Base-by-base conservation (phyloP, 2,113 vertebrate genomes). In the Sander lucioperca region DNA sequence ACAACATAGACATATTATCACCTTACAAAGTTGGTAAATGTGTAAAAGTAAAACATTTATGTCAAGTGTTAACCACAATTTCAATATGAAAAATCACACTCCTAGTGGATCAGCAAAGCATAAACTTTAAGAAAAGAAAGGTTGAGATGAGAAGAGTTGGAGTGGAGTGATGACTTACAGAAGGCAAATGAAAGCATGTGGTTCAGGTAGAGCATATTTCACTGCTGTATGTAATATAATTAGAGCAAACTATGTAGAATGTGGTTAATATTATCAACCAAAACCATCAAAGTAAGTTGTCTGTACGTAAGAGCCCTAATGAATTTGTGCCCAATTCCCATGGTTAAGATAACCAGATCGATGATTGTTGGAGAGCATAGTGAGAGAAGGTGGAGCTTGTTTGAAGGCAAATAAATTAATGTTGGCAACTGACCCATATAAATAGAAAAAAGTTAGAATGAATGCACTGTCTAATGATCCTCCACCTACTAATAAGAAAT, bases 391-490 rank as follows among this genome's bases (percentile, higher is more conserved):
- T 48, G 36, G 70, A 51, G 21, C 48, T 71, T 76, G 11, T 66
- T n/a, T 58, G 9, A 84, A 48, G 1, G 64, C 30, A 64, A 73
- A 82, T 50, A 43, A 39, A 69, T 30, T 39, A 6, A 61, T 54
- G 54, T 23, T 73, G 62, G 68, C 62, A 66, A 63, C n/a, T 39
- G 67, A 74, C 79, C 54, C 43, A 62, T 16, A 48, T 48, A 62
- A 62, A 73, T 39, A 54, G 56, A 27, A 30, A 43, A 67, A 71
- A 45, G 16, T 25, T 47, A 25, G 64, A 76, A 30, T 27, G 23
- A 53, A 65, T 68, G 33, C 54, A 61, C 53, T 63, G 69, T 30
- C 15, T 71, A 70, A 80, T 75, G 33, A 59, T 53, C 50, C 54
- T 59, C 19, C 51, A 45, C 36, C 16, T 39, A 39, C 67, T 45